Conservation (phyloP, 2,797 vertebrate species). For the Knipowitschia caucasica region DNA sequence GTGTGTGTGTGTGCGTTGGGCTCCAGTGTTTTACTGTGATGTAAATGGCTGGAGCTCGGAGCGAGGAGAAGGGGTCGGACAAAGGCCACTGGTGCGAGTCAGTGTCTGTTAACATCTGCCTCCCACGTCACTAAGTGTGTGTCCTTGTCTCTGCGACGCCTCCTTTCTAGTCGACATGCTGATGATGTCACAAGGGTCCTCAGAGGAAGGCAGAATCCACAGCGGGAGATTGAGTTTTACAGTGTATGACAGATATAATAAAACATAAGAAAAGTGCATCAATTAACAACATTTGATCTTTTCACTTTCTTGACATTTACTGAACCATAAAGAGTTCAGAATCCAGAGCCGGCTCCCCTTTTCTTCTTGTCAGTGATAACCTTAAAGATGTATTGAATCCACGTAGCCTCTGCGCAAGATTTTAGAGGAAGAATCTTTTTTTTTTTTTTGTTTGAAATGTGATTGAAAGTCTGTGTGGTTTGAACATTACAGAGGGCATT, state of each 20-base stretch:
- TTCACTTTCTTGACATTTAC: too few species aligned
- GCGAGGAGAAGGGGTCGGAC: slow-evolving; percentile 41
- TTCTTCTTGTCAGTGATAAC: too few species aligned
- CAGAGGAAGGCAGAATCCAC: slow-evolving; percentile 19
- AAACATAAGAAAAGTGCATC: neutral
- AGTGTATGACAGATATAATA: neutral
- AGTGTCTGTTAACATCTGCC: slow-evolving; percentile 43
- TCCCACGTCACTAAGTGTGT: slow-evolving; percentile 32
- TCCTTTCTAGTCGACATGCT: slow-evolving; percentile 6
- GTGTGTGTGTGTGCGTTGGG: too few species aligned
- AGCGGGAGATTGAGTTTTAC: neutral
- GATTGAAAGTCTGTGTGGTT: too few species aligned
- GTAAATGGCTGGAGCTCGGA: slow-evolving; percentile 10
- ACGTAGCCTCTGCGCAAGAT: too few species aligned
- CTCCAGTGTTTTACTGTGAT: slow-evolving; percentile 14
- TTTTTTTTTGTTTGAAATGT: too few species aligned
- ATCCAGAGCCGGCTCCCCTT: too few species aligned
- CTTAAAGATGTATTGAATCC: too few species aligned
- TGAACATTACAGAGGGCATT: too few species aligned
- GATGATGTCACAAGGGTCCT: slow-evolving; percentile 39
- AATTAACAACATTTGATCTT: neutral
- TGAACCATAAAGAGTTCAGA: too few species aligned
- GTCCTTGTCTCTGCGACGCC: neutral
- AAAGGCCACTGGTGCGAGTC: slow-evolving; percentile 46
- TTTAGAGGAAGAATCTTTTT: too few species aligned